Base-by-base conservation (phyloP, 2,797 vertebrate genomes). In the Aythya fuligula region DNA sequence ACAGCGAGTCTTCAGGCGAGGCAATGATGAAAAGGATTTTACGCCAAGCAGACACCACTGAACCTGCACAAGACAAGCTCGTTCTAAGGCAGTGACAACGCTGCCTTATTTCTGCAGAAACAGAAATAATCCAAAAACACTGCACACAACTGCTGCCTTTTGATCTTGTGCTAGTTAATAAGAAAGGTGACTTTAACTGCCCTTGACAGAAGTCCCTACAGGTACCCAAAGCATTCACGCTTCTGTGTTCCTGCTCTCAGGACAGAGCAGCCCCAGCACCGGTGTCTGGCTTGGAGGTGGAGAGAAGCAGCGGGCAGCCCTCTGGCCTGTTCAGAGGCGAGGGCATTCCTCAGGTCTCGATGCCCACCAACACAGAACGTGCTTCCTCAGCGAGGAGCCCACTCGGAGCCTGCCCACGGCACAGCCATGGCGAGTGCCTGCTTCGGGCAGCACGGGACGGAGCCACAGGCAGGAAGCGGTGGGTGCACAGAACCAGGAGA, bases 301-400 rank as follows among this genome's bases (percentile, higher is more conserved):
- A 72, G 10, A 36, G 47, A 4, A 79, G 82, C 20, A 58, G 45
- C 7, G 36, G 39, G 1, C 43, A 41, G 57, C 17, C n/a, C 41
- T 58, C 54, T 8, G 0, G 0, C 6, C 21, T 34, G 36, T 18
- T 3, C 1, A 43, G 39, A 53, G n/a, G 9, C 0, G 0, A 0
- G 49, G 21, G 54, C 18, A 28, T 11, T 6, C n/a, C 18, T 9
- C 7, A 1, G 6, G 36, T 4, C n/a, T 6, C 1, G 0, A 38
- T 1, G 1, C 30, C 43, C 3, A 39, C 39, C 60, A 24, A 30
- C 25, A 66, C 73, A 11, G 30, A 2, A 4, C 4, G 15, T 0
- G 17, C 0, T 43, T 28, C 58, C 11, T 8, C 82, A 20, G 45
- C 2, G 0, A 57, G 72, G 9, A 56, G 47, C 41, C 41, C 34